Conservation (phyloP, 1,140 invertebrate species). For the Cydia pomonella region DNA sequence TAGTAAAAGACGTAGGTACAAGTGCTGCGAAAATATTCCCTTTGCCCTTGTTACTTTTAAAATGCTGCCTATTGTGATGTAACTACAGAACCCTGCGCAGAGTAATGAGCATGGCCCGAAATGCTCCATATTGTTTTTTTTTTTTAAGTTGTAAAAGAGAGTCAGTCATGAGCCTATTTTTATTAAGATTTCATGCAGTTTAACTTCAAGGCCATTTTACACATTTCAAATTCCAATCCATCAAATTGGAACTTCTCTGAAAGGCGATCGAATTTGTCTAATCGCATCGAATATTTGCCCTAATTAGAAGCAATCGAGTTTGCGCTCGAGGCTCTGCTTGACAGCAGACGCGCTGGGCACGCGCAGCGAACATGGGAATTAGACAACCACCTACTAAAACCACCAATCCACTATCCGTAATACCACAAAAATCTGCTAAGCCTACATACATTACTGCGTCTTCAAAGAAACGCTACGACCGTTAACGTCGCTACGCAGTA, state of each 20-base stretch:
- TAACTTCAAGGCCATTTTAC: neutral
- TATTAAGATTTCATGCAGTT: neutral
- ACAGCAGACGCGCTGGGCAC: constrained; percentile 59
- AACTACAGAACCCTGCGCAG: no score
- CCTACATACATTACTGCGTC: neutral
- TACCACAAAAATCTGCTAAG: neutral
- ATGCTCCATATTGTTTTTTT: no score
- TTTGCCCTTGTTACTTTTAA: no score
- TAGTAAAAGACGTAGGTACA: no score
- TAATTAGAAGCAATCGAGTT: constrained; percentile 63
- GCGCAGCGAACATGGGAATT: constrained; percentile 56
- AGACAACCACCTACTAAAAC: constrained; percentile 48
- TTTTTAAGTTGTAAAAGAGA: no score
- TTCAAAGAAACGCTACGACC: neutral
- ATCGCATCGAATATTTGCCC: constrained; percentile 55
- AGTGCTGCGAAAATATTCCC: no score
- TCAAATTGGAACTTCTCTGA: constrained; percentile 23
- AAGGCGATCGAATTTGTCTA: constrained; percentile 37
- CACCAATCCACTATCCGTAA: constrained; percentile 23
- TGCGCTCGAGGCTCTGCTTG: constrained; percentile 54
- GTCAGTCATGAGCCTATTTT: no score
- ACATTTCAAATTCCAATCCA: neutral
- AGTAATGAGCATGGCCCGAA: no score
- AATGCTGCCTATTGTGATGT: no score
- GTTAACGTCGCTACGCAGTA: neutral